A percentile compares a stretch with the other conserved stretches of the same genome.
These are phyloP conservation scores for Proisotoma minuta DNA, from an alignment of 2,888 invertebrate genomes.

Conservation along the genomic window DNA sequence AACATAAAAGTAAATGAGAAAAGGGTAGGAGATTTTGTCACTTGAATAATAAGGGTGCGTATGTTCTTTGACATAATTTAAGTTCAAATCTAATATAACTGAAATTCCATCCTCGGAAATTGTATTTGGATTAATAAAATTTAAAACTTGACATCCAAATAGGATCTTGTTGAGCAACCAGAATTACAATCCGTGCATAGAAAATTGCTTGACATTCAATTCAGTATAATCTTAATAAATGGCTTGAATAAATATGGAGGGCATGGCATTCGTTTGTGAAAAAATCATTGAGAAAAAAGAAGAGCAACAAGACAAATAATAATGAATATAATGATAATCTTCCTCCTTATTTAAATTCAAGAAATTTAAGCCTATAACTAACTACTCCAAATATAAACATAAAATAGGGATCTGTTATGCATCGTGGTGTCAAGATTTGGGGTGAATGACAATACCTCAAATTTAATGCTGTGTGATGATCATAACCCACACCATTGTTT, in stretches of 20 bases:
- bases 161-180: not conserved
- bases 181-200: not conserved
- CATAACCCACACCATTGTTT: too few species aligned
- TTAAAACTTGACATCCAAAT: not conserved
- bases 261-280: too few species aligned
- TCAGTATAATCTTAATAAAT: conserved; percentile 15
- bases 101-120: too few species aligned
- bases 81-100: too few species aligned
- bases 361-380: not conserved
- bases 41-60: too few species aligned
- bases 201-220: conserved; percentile 5
- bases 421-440: conserved; percentile 2
- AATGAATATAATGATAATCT: conserved; percentile 3
- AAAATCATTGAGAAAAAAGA: not conserved
- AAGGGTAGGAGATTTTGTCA: too few species aligned
- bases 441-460: not conserved
- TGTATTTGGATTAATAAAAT: too few species aligned
- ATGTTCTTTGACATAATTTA: too few species aligned
- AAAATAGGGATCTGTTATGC: too few species aligned
- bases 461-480: not conserved
- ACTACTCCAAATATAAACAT: not conserved
- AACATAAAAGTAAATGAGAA: too few species aligned
- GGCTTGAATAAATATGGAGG: conserved; percentile 1
- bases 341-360: conserved; percentile 10
- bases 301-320: not conserved